A percentile compares a stretch with the other conserved stretches of the same genome.
Evolutionary conservation across 2,113 vertebrate genomes (phyloP).

Genomic region (Alosa alosa): DNA sequence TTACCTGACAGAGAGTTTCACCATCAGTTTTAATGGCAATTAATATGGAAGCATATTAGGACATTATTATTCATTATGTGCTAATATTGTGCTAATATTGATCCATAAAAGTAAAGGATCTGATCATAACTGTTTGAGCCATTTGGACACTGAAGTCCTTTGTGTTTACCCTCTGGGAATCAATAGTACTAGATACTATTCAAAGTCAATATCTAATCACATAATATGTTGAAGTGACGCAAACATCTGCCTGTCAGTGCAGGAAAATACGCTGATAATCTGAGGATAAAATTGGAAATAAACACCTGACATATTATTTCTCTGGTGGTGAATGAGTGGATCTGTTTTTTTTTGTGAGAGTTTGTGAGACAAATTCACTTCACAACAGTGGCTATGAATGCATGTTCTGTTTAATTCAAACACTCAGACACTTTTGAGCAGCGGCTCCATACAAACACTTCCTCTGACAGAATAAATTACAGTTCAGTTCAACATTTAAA

Average conservation of each 20-base stretch:
- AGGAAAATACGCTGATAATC: not conserved
- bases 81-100: too few relatives aligned
- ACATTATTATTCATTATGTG: too few relatives aligned
- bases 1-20: too few relatives aligned
- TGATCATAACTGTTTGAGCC: not conserved
- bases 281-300: not conserved
- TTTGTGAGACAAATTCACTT: not conserved
- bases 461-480: conserved; percentile 5
- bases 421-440: conserved; percentile 42
- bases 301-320: not conserved
- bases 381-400: conserved; percentile 51
- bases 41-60: too few relatives aligned
- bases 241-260: not conserved
- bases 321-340: not conserved
- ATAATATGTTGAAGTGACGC: not conserved
- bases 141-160: not conserved
- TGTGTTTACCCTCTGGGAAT: not conserved
- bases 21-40: too few relatives aligned
- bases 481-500: not conserved
- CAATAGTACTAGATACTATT: not conserved
- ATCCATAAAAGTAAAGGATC: not conserved
- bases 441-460: conserved; percentile 1
- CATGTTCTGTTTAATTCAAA: conserved; percentile 65
- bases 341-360: not conserved
- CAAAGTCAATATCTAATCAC: too few relatives aligned